Evolutionary conservation across 2,797 vertebrate species (phyloP), one percentile per base, ranked within the genome.

Genomic region (Pachyuromys duprasi): DNA sequence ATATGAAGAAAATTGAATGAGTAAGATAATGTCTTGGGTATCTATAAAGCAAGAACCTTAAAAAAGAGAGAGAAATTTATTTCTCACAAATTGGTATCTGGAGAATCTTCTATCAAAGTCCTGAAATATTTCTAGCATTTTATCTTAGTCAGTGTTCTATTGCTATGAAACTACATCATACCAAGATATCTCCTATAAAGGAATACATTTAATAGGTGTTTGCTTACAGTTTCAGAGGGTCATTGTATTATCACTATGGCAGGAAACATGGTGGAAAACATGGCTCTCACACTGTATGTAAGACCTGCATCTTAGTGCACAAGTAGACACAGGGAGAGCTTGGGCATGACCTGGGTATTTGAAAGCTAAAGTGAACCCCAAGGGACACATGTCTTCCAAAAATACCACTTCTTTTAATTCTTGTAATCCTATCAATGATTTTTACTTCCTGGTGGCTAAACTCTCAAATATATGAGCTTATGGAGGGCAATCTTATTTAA

Each of bases 61-160:
- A 20, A 49, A 55, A 14, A 49, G 57, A 11, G 74, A 67, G 4
- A 39, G 17, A 72, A 65, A 42, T 80, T 28, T 60, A 36, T 69
- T 82, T 82, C 3, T 84, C 33, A 63, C 11, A 53, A 31, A 62
- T 22, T 60, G 5, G 12, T 22, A 18, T 22, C 62, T 76, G n/a
- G 15, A 8, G 26, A 31, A 7, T 70, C 15, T 22, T 63, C 17
- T 3, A 86, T 57, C 15, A 45, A 63, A 62, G 11, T 2, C 9
- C 3, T 24, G 4, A 4, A 13, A 17, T 5, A 89, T 31, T 15
- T 2, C 9, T 17, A 24, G 4, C 18, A 17, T 22, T 0, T 5
- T 18, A 20, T 9, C 2, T 49, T 67, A 39, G 2, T 24, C 2
- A 14, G 6, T 49, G 31, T 49, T 84, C 42, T n/a, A 31, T 18